Evolutionary conservation across 2,888 invertebrate genomes (phyloP).

Genomic region (Reticulitermes lucifugus): DNA sequence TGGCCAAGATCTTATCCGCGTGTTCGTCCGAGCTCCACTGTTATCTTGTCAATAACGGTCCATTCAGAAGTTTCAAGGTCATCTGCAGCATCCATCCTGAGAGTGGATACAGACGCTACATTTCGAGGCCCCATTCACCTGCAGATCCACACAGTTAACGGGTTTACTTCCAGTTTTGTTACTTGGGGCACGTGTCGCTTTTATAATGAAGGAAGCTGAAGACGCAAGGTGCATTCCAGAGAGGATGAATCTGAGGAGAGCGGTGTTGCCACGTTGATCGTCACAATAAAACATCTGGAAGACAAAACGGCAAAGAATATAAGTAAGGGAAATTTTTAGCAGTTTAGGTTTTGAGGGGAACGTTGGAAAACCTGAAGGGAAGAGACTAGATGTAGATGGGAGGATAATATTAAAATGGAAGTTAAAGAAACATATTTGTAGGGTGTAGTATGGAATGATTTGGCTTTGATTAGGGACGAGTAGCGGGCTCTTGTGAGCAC

Average conservation of each 20-base stretch:
- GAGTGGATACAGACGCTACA: not conserved
- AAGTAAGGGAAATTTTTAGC: not conserved
- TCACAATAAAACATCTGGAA: slow-evolving; percentile 11
- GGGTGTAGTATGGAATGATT: too few relatives aligned
- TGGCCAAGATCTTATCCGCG: slow-evolving; percentile 18
- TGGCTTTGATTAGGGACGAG: too few relatives aligned
- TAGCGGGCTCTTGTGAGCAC: too few relatives aligned
- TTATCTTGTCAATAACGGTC: not conserved
- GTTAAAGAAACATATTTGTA: too few relatives aligned
- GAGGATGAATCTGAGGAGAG: slow-evolving; percentile 38
- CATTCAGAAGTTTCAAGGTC: slow-evolving; percentile 21
- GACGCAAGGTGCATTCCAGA: slow-evolving; percentile 47
- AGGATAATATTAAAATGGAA: too few relatives aligned
- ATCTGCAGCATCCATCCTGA: not conserved
- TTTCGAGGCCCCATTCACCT: slow-evolving; percentile 7
- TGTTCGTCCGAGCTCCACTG: not conserved
- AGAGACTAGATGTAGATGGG: too few relatives aligned
- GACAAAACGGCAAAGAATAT: slow-evolving; percentile 7
- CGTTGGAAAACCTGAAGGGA: too few relatives aligned
- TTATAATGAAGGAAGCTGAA: slow-evolving; percentile 41
- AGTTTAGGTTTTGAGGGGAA: too few relatives aligned
- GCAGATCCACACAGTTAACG: slow-evolving; percentile 17
- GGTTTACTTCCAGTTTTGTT: slow-evolving; percentile 21
- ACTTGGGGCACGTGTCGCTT: slow-evolving; percentile 46
- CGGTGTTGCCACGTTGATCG: slow-evolving; percentile 38